phyloP scores from a whole-genome alignment of 1,140 invertebrate species.

The Scaptomyza pallida region DNA sequence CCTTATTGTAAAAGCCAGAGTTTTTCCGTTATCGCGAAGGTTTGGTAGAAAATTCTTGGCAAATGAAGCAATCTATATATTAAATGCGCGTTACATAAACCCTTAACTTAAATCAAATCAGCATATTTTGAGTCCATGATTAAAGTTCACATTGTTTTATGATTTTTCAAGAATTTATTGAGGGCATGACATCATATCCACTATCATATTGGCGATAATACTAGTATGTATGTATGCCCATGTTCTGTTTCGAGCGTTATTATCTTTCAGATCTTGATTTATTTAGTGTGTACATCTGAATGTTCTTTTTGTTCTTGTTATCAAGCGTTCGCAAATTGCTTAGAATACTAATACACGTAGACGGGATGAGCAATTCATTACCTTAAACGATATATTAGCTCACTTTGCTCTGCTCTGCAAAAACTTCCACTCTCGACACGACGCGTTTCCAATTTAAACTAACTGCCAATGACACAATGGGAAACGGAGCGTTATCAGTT shows the following conservation, averaged over 20 bases:
- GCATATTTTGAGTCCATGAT: conserved; percentile 57
- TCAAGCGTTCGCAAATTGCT: conserved; percentile 18
- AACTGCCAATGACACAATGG: conserved; percentile 53
- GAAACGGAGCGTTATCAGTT: conserved; percentile 57
- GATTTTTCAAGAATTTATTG: conserved; percentile 30
- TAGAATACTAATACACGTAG: conserved; percentile 27
- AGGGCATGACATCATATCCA: conserved; percentile 60
- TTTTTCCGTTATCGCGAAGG: conserved; percentile 53
- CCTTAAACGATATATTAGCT: conserved; percentile 32
- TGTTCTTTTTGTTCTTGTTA: neutral
- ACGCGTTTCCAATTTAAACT: conserved; percentile 73
- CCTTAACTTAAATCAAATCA: conserved; percentile 34
- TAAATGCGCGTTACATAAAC: conserved; percentile 63
- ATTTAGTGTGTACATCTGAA: conserved; percentile 12
- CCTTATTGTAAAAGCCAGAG: conserved; percentile 43
- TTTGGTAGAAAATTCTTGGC: conserved; percentile 65
- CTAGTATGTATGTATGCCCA: conserved; percentile 17
- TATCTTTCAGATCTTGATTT: conserved; percentile 67
- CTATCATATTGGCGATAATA: conserved; percentile 20
- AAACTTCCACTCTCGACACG: conserved; percentile 64
- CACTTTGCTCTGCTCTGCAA: conserved; percentile 22
- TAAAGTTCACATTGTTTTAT: conserved; percentile 13
- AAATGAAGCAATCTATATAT: conserved; percentile 69
- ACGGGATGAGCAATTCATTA: conserved; percentile 44
- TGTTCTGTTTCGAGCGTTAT: neutral